Conservation (phyloP, 2,888 invertebrate genomes). For the Neoaliturus tenellus region DNA sequence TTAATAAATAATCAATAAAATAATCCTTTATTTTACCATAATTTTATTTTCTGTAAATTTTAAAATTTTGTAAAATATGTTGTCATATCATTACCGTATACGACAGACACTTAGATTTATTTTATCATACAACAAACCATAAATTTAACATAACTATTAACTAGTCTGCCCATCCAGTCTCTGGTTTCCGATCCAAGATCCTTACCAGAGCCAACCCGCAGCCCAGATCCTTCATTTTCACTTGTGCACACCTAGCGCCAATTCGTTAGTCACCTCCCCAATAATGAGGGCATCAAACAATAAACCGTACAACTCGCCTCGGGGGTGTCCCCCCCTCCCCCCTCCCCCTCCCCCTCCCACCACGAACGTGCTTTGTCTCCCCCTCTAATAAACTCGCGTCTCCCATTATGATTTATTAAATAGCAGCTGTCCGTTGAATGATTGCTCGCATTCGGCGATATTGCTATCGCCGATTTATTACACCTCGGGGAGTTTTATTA, state of each 20-base stretch:
- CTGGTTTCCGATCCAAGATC: no score
- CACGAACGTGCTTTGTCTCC: conserved; percentile 13
- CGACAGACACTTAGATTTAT: no score
- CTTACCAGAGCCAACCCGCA: no score
- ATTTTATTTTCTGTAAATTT: no score
- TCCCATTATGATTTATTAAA: conserved; percentile 45
- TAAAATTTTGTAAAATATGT: no score
- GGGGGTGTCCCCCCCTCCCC: not conserved
- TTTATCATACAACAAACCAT: no score
- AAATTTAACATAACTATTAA: no score
- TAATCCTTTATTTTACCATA: no score
- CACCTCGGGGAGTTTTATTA: not conserved
- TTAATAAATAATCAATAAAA: no score
- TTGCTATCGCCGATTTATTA: not conserved
- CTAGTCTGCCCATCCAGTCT: no score
- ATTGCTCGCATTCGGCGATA: not conserved
- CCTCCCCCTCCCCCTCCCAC: not conserved
- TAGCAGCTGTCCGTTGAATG: conserved; percentile 35
- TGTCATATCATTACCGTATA: no score
- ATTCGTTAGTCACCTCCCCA: not conserved
- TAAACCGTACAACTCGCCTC: not conserved
- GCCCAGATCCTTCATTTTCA: no score
- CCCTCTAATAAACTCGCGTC: conserved; percentile 24
- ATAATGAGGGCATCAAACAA: not conserved
- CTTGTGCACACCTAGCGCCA: not conserved